A percentile compares a stretch with the other conserved stretches of the same genome.
Evolutionary conservation across 1,140 invertebrate genomes (phyloP).

Genomic region (Pteromalus puparum): DNA sequence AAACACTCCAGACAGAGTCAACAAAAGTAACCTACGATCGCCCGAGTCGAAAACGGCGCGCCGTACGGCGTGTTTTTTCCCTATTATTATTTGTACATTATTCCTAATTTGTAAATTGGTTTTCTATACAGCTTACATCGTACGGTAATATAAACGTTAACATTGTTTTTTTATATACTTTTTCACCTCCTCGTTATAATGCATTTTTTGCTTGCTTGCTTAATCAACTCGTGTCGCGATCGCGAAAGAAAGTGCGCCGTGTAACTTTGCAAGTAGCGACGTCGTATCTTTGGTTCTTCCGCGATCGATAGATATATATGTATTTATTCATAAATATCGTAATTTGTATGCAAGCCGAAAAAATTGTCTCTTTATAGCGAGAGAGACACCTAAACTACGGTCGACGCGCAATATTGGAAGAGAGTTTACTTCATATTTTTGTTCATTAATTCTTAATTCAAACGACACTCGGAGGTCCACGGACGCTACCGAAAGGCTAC

Average conservation of each 20-base stretch:
- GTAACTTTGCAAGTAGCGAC: not conserved
- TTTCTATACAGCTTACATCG: constrained; percentile 12
- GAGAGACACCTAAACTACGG: constrained; percentile 30
- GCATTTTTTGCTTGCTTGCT: constrained; percentile 15
- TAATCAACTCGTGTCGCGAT: not conserved
- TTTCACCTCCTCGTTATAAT: not conserved
- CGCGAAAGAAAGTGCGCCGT: not conserved
- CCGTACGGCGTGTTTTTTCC: constrained; percentile 12
- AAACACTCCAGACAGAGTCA: too few species aligned
- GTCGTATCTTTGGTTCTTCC: not conserved
- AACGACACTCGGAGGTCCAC: constrained; percentile 46
- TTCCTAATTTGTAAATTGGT: constrained; percentile 26
- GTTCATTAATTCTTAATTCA: constrained; percentile 1
- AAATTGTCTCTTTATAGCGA: constrained; percentile 28
- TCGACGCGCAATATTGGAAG: constrained; percentile 30
- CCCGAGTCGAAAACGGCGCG: not conserved
- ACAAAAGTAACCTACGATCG: not conserved
- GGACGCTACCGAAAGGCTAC: constrained; percentile 50
- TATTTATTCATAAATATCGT: constrained; percentile 16
- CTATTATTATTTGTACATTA: constrained; percentile 55
- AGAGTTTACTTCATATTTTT: constrained; percentile 20
- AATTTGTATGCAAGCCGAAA: constrained; percentile 38
- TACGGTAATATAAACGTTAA: constrained; percentile 27
- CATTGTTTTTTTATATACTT: not conserved
- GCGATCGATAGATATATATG: not conserved